Percentiles rank a stretch among this genome's conserved stretches.
Conservation (phyloP, 2,797 vertebrate genomes). For the Thripadectes ignobilis region DNA sequence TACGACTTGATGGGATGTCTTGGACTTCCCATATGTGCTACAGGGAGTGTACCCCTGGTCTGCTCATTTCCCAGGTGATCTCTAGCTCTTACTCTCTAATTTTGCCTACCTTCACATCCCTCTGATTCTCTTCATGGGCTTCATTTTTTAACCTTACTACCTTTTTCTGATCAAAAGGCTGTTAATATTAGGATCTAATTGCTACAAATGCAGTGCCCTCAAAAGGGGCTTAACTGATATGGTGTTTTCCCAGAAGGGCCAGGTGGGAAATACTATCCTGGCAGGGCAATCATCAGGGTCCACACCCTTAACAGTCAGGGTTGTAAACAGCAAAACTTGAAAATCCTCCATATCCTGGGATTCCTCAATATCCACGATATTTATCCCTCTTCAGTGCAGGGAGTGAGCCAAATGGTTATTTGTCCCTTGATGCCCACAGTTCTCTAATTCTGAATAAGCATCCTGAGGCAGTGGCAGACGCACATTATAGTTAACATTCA, state of each 20-base stretch:
- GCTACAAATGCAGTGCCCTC: neutral
- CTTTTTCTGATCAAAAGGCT: neutral
- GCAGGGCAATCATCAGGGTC: neutral
- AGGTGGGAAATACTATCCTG: neutral
- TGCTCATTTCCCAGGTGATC: neutral
- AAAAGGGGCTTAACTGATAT: neutral
- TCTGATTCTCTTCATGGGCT: neutral
- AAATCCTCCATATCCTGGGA: fast-evolving
- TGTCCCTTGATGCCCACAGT: neutral
- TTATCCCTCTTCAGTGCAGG: neutral
- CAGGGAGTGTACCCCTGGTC: neutral
- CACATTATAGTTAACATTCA: neutral
- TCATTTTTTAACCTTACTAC: neutral
- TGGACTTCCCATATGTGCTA: fast-evolving
- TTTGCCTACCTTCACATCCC: neutral
- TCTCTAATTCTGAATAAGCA: neutral
- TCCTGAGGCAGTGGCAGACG: neutral
- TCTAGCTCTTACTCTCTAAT: neutral
- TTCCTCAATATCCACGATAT: neutral
- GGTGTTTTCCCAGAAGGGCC: fast-evolving
- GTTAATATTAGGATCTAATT: neutral
- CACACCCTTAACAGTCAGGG: neutral
- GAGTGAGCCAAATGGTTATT: neutral
- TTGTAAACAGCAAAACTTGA: neutral
- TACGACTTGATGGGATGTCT: neutral